Base-by-base conservation (phyloP, 2,888 invertebrate genomes). In the Apamea anceps region DNA sequence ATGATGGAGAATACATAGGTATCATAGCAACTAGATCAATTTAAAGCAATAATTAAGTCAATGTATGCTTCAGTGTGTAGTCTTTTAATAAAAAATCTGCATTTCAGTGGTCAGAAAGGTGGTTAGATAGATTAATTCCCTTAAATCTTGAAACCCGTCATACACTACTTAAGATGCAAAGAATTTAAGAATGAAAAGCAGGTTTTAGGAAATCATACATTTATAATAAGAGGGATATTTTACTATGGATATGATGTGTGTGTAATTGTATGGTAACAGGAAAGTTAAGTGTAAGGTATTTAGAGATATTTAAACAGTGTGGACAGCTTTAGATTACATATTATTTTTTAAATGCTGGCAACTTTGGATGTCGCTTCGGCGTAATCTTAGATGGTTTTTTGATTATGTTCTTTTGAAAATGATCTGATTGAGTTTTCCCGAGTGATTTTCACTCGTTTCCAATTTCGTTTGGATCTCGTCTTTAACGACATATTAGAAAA, bases 81-180 rank as follows among this genome's bases (percentile, higher is more conserved):
- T 63, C 3, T 42, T 68, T n/a, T 54, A 37, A 32, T 45, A 71
- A 32, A 15, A 42, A 67, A 72, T 60, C 60, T 66, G 18, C 45
- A 71, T 80, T 79, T 71, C 68, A 84, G 87, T 87, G 84, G 84
- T 77, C 77, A 76, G n/a, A n/a, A 60, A 54, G 76, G 68, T 57
- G 45, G 60, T 85, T 91, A 87, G 90, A 86, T 90, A 91, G 88
- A 84, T 72, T 84, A 85, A 89, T 85, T 85, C 80, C 76, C 76
- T 76, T 80, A 68, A 81, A 79, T 54, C 25, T 82, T 78, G 45
- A 72, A 85, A 85, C 89, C 75, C 89, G 88, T 71, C 90, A 84
- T 86, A 90, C 88, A 89, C 90, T 90, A 86, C 84, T 79, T 72
- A 80, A 63, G 68, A 81, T 73, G 62, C 28, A 62, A 77, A 42